Evolutionary conservation across 2,888 invertebrate species (phyloP), one percentile per base, ranked within the genome.

Genomic region (Diaprepes abbreviatus): DNA sequence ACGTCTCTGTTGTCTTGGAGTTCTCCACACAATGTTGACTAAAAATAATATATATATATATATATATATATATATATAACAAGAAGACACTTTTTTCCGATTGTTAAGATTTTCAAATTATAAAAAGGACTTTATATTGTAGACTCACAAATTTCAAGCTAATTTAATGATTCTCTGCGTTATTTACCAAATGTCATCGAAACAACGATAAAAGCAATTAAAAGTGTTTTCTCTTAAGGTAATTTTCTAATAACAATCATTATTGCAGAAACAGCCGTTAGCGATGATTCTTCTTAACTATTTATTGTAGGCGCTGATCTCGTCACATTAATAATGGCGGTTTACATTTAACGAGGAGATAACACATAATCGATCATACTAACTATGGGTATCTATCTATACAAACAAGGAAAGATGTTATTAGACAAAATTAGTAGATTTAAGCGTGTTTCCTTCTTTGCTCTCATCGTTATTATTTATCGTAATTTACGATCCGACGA

Each of bases 321-420:
- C 36, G 36, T 55, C 55, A 38, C 38, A 21, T 36, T 16, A 21
- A 21, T 55, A 55, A 55, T 36, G 24, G 14, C 21, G 36, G 6
- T 7, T 33, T 14, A 55, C 24, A 55, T 55, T 14, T 38, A 55
- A 38, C 24, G 24, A 50, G n/a, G 3, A 14, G 55, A 55, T 38
- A 55, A 21, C 35, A 4, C 21, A 21, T 45, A 45, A 55, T 55
- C 55, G 36, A 55, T 55, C 55, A 17, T 24, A 24, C 38, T 55
- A 55, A 55, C 55, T 55, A 55, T 55, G n/a, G 36, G 55, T 24
- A 24, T 24, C 36, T 55, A 36, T 55, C 36, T 38, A 21, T 38
- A 55, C 55, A 55, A 55, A 54, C 54, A 54, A 38, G 55, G 36
- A 5, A 38, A 55, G 38, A 12, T 38, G 24, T 38, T 38, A 55